Conservation (phyloP, 1,140 invertebrate genomes). For the Acyrthosiphon pisum region DNA sequence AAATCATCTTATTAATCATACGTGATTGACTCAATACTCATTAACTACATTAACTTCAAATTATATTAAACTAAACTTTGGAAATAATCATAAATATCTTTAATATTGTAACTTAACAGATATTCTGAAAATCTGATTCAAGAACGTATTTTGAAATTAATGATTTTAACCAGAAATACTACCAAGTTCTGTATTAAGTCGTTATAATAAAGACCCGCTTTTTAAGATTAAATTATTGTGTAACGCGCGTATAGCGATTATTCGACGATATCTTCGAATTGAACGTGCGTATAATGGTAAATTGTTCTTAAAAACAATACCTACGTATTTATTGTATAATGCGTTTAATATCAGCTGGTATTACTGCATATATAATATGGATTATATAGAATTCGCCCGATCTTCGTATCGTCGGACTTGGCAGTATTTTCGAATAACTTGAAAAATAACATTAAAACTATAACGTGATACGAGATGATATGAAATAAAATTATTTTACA, state of each 20-base stretch:
- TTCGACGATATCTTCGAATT: not conserved
- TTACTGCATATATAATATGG: not conserved
- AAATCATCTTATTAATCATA: too few species aligned
- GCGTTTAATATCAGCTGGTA: not conserved
- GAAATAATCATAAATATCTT: not conserved
- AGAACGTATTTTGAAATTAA: not conserved
- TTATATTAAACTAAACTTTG: not conserved
- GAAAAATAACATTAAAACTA: not conserved
- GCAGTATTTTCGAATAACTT: not conserved
- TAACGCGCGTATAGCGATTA: not conserved
- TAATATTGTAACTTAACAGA: not conserved
- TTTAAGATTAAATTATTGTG: too few species aligned
- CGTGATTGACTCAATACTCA: too few species aligned
- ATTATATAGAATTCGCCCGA: not conserved
- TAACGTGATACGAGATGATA: not conserved
- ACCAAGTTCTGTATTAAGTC: not conserved
- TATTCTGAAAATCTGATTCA: not conserved
- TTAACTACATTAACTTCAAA: too few species aligned
- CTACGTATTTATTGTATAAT: not conserved
- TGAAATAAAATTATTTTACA: not conserved
- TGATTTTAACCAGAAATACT: not conserved
- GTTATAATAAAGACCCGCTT: not conserved
- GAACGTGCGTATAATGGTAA: not conserved
- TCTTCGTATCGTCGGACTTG: not conserved
- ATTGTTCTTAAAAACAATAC: not conserved